Base-by-base conservation (phyloP, 1,140 invertebrate species). In the Caenorhabditis briggsae region DNA sequence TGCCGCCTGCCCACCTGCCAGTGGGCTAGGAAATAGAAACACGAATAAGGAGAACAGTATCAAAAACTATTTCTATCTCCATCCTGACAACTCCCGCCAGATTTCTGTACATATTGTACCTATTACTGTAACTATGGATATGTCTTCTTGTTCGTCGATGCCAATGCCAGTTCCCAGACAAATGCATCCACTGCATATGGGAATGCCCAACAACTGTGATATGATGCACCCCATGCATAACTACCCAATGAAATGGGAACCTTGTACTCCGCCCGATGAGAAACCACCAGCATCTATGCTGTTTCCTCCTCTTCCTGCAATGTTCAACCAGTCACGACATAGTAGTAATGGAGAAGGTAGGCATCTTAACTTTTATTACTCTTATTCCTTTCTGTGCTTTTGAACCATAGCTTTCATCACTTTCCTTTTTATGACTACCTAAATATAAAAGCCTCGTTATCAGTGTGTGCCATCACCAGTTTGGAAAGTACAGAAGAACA, bases 1-100 rank as follows among this genome's bases (percentile, higher is more conserved):
- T 78, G 70, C 70, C 70, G 46, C 70, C 70, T 78, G 46, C 70
- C 70, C 70, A 78, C 70, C 70, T 78, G 70, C n/a, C 46, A 78
- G n/a, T 41, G 70, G 14, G 33, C 33, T 9, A 50, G 33, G 70
- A 78, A 78, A 50, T 50, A 78, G 70, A 78, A 78, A 78, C 70
- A 78, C 43, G 70, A 78, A 33, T 33, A 33, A 74, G 20, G 46
- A 48, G 70, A 78, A 78, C 70, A 78, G 70, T 78, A 78, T 78
- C 70, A 43, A 48, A 61, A 25, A 33, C 33, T 33, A 33, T 78
- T 78, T 50, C 53, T 78, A 46, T 50, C 11, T 50, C 33, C 53
- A 7, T n/a, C 1, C 16, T 8, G n/a, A 11, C 70, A 20, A 12
- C 46, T 53, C 70, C 11, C 33, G 41, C 41, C 65, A 78, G n/a